Percentiles rank a stretch among this genome's conserved stretches.
Evolutionary conservation across 1,140 invertebrate genomes (phyloP).

Genomic region (Chionoecetes opilio): DNA sequence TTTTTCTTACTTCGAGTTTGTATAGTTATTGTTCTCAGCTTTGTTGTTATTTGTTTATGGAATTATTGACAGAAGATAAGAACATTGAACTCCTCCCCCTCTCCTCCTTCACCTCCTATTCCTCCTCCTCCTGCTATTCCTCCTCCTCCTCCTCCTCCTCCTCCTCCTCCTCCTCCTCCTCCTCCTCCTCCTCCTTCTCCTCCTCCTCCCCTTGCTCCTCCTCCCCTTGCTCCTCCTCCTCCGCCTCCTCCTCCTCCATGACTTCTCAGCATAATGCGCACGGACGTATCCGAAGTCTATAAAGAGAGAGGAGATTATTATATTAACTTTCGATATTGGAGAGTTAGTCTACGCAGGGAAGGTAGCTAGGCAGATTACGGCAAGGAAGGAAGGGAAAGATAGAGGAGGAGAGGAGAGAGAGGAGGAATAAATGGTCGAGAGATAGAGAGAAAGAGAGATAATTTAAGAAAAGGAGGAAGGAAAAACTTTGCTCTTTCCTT

Average conservation of each 20-base stretch:
- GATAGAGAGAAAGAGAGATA: background rate
- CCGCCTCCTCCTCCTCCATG: background rate
- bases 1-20: too few relatives aligned
- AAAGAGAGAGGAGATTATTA: background rate
- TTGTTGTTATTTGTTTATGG: too few relatives aligned
- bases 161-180: background rate
- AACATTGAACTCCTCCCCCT: too few relatives aligned
- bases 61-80: too few relatives aligned
- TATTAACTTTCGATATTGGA: constrained; percentile 30
- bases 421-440: background rate
- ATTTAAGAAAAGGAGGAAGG: background rate
- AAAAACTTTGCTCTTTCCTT: background rate
- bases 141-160: background rate
- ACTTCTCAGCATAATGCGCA: background rate
- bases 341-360: background rate
- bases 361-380: background rate
- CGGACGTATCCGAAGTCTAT: background rate
- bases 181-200: too few relatives aligned
- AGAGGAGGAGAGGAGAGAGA: background rate
- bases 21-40: too few relatives aligned
- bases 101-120: too few relatives aligned
- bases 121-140: too few relatives aligned
- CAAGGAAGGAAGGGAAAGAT: background rate
- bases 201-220: too few relatives aligned
- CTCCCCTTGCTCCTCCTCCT: background rate